A percentile compares a stretch with the other conserved stretches of the same genome.
Evolutionary conservation across 1,140 invertebrate genomes (phyloP).

Genomic region (Cydia splendana): DNA sequence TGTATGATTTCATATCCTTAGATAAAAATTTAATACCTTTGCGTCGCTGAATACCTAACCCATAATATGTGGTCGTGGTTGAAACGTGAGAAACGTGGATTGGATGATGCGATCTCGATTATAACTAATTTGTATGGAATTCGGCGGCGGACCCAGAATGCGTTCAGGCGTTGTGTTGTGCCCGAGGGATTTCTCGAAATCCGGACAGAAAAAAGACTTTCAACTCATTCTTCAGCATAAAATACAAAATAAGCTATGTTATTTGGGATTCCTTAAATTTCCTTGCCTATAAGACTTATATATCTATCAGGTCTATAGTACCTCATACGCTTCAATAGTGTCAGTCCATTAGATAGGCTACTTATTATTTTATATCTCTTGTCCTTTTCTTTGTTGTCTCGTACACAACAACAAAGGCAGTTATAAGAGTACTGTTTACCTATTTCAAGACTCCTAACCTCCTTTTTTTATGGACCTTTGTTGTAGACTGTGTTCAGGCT

Average conservation of each 20-base stretch:
- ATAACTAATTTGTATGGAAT: constrained; percentile 30
- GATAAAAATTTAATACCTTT: no score
- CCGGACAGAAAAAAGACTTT: neutral
- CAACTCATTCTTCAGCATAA: neutral
- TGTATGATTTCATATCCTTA: no score
- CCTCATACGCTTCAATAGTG: no score
- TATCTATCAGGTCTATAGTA: neutral
- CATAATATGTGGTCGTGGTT: neutral
- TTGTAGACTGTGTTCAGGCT: no score
- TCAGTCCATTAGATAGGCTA: no score
- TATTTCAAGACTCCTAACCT: no score
- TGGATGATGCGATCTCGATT: constrained; percentile 17
- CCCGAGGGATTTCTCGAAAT: constrained; percentile 27
- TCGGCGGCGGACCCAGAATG: constrained; percentile 22
- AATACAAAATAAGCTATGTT: neutral
- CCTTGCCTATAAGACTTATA: neutral
- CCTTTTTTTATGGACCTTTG: no score
- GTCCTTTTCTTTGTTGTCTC: no score
- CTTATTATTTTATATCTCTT: no score
- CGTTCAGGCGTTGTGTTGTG: neutral
- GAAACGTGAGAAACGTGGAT: constrained; percentile 17
- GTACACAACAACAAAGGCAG: no score
- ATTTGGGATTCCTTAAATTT: neutral
- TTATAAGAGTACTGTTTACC: no score
- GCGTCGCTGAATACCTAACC: neutral